Conservation (phyloP, 2,113 vertebrate genomes). For the Pomatorhinus ruficollis region DNA sequence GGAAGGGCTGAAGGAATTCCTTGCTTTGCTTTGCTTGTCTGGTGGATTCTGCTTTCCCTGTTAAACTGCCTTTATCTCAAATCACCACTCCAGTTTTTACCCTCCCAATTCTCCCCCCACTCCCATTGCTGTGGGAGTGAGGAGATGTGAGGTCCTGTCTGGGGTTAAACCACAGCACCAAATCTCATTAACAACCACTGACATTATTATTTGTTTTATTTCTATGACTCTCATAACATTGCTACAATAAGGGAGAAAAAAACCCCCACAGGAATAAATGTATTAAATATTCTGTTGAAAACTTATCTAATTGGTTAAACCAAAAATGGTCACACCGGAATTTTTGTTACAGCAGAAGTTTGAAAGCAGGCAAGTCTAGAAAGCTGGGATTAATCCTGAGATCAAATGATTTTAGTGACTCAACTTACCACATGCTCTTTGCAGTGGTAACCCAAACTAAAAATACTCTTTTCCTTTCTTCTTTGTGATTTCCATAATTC, state of each 20-base stretch:
- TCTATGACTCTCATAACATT: neutral
- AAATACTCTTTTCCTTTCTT: neutral
- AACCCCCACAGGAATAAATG: neutral
- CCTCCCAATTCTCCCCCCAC: accelerated
- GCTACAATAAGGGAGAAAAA: neutral
- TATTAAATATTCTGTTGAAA: neutral
- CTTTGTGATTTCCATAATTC: neutral
- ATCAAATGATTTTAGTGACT: neutral
- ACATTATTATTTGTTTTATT: neutral
- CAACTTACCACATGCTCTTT: neutral
- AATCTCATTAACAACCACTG: neutral
- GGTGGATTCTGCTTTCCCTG: neutral
- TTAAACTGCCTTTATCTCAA: neutral
- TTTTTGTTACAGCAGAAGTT: neutral
- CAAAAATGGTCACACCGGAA: neutral
- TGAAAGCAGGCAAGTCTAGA: neutral
- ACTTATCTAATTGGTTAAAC: neutral
- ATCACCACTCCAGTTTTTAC: neutral
- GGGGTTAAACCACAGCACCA: neutral
- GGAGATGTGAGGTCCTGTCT: neutral
- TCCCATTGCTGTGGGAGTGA: neutral
- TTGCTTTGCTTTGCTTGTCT: neutral
- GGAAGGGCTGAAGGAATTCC: neutral
- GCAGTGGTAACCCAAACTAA: neutral
- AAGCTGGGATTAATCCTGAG: neutral